phyloP scores from a whole-genome alignment of 1,140 invertebrate genomes.

The Trichonephila clavata region DNA sequence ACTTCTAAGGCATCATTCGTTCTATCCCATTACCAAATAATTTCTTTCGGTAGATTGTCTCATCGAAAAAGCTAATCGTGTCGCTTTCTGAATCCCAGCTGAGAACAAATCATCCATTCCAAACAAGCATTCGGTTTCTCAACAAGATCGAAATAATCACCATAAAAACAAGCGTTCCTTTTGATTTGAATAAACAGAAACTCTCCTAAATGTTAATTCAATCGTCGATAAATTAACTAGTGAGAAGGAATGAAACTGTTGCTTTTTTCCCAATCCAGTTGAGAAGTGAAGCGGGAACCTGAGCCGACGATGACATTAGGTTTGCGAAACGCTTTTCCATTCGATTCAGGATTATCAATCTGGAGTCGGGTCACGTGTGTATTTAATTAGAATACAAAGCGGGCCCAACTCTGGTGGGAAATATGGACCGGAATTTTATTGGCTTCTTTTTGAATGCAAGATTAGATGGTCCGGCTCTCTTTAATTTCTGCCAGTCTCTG shows the following conservation, averaged over 20 bases:
- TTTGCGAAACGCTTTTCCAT: conserved; percentile 53
- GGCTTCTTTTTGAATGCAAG: conserved; percentile 7
- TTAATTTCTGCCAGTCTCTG: no score
- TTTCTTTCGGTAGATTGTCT: no score
- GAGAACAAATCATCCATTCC: no score
- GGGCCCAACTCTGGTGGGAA: not conserved
- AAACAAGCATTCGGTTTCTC: no score
- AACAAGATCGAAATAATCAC: no score
- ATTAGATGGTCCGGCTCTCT: not conserved
- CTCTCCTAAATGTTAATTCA: conserved; percentile 2
- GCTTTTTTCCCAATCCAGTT: not conserved
- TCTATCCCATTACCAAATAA: no score
- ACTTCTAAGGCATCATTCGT: no score
- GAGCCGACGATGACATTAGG: conserved; percentile 37
- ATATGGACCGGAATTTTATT: conserved; percentile 21
- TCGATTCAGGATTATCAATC: conserved; percentile 56
- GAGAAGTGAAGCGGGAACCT: not conserved
- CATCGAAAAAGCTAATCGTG: no score
- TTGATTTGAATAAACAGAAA: conserved; percentile 2
- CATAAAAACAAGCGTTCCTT: no score
- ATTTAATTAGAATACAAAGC: conserved; percentile 70
- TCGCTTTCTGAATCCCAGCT: no score
- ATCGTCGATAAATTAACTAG: not conserved
- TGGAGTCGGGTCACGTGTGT: conserved; percentile 29
- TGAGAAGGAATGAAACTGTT: not conserved